phyloP scores from a whole-genome alignment of 2,888 invertebrate genomes.

The Scrobipalpa costella region DNA sequence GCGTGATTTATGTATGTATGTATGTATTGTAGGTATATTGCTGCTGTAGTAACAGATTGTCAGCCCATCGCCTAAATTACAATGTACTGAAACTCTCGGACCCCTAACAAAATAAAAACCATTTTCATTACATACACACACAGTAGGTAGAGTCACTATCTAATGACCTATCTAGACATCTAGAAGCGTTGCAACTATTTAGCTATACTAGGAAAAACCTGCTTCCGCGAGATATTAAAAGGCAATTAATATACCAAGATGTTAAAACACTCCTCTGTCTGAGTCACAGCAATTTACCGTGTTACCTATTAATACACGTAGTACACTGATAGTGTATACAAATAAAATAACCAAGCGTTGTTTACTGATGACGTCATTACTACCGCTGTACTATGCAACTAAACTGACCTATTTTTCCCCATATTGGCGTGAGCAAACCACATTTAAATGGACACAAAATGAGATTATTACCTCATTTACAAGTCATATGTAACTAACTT shows the following conservation, averaged over 20 bases:
- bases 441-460: background rate
- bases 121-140: no score
- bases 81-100: no score
- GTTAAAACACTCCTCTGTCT: background rate
- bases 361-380: background rate
- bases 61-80: no score
- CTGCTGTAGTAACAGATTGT: no score
- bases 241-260: conserved; percentile 1
- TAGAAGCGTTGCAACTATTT: background rate
- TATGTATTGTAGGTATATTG: no score
- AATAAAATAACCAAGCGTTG: conserved; percentile 5
- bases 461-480: no score
- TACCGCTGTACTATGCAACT: background rate
- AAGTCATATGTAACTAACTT: no score
- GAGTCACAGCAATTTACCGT: background rate
- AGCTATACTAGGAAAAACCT: background rate
- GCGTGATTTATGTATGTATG: no score
- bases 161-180: no score
- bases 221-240: background rate
- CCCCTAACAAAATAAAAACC: no score
- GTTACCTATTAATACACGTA: background rate
- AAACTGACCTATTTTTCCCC: background rate
- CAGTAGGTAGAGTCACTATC: no score
- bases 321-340: background rate
- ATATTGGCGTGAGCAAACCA: background rate